Base-by-base conservation (phyloP, 2,113 vertebrate genomes). In the Cercocebus atys region DNA sequence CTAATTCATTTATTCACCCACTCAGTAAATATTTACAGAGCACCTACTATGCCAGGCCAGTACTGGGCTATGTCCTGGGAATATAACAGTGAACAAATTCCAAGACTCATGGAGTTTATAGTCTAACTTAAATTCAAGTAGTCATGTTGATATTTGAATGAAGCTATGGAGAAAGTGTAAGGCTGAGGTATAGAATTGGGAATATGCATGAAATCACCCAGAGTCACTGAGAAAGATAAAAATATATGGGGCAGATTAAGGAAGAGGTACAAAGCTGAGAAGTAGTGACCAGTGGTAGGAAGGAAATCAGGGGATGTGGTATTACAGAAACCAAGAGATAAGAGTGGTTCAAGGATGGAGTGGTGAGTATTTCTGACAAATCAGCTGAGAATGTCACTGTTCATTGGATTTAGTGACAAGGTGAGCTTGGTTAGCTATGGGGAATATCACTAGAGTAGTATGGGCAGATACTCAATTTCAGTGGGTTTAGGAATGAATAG, bases 1-100 rank as follows among this genome's bases (percentile, higher is more conserved):
- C 27, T 83, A 76, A 70, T 87, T 82, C 18, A 84, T 76, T 76
- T 90, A 75, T 81, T 97, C n/a, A 75, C 90, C 86, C 47, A 93
- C 27, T 85, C 70, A 87, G 75, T 25, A 84, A 32, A 64, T 92
- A 93, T 79, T 84, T 72, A 81, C 22, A 82, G 66, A 68, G n/a
- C 82, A 25, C 23, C 75, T 93, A 61, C 47, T 87, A 72, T 59
- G 83, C n/a, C 57, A 82, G 68, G 35, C 38, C 45, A 45, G 45
- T 45, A 75, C 40, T 93, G 47, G 75, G 23, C 45, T 89, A 59
- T 95, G 52, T 64, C 38, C n/a, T 86, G 22, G 23, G 40, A 95
- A 68, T 82, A 76, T 64, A 93, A 22, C 55, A 93, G 81, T 87
- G 14, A 81, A 81, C 89, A 72, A 83, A 72, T 73, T 73, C 40